Base-by-base conservation (phyloP, 1,140 invertebrate species). In the Homalodisca vitripennis region DNA sequence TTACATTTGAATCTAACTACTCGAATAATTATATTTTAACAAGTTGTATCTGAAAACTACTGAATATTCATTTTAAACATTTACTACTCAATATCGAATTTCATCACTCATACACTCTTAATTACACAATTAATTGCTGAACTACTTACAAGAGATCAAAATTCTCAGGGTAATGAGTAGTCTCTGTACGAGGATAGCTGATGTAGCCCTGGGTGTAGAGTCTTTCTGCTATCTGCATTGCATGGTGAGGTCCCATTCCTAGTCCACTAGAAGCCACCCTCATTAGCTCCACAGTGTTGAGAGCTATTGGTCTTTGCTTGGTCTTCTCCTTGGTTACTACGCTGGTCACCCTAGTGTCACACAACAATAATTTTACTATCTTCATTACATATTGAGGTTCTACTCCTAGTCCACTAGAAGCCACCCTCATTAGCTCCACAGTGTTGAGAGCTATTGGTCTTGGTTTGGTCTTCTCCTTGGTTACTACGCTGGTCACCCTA, bases 271-370 rank as follows among this genome's bases (percentile, higher is more conserved):
- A 97, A n/a, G 93, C 95, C 0, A 97, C 89, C 78, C 95, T 80
- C 88, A 99, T 93, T 75, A 99, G 80, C 80, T 99, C 98, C 0
- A 99, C 96, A 0, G 97, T 99, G 77, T 99, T 99, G 22, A 99
- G 83, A 32, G 98, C 97, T 31, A 88, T 82, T 0, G 98, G 98
- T 63, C 94, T 84, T 14, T 87, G 79, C 78, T 97, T 98, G 0
- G 85, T 80, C 78, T 96, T 94, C 78, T 97, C 74, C 71, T 76
- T 75, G 29, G 70, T 66, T 3, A 66, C 47, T 66, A 75, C 66
- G 67, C 84, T 88, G 17, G 87, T 77, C 47, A 95, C 90, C 30
- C 91, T 94, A n/a, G n/a, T n/a, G 76, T 63, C 78, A 81, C 72
- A 68, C 41, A 47, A 24, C 29, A 41, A 60, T 34, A 46, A 24